Base-by-base conservation (phyloP, 1,140 invertebrate species). In the Copidosoma floridanum region DNA sequence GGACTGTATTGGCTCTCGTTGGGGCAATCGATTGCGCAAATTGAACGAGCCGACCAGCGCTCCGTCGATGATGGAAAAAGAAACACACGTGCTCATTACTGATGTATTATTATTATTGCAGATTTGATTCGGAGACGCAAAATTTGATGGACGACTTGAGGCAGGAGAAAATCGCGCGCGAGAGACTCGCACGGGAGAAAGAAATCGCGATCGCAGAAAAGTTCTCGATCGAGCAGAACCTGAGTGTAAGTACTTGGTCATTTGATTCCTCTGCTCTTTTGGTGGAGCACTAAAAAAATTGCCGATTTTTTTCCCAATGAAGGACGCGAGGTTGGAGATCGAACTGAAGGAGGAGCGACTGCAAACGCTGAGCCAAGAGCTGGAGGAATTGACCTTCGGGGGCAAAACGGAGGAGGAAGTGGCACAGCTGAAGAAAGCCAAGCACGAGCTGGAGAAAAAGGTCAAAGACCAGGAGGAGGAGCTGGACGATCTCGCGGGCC, bases 391-490 rank as follows among this genome's bases (percentile, higher is more conserved):
- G 27, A 86, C 87, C 0, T 88, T 89, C 60, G 88, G 89, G 11
- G 88, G 88, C 4, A 90, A 90, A 70, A 92, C 90, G 0, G 94
- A 95, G 63, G 91, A 94, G 71, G 94, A 96, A 79, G 85, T 94
- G 14, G 88, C 88, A 1, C 82, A 86, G 23, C 77, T 97, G 60
- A 88, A 93, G 58, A 88, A 92, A 68, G 85, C 86, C 0, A 94
- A 94, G 70, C 87, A 92, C 69, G 94, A 97, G 48, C 82, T 94
- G n/a, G 93, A 97, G 71, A 84, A 89, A 29, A 89, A 92, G 61
- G 75, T 88, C 3, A 89, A 93, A 69, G 94, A 97, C 70, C 94
- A 96, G 81, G 94, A 97, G 70, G 95, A 97, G 76, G 95, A 97
- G 72, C 79, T 97, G 23, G 95, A 98, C 73, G 94, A 97, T 70